Base-by-base conservation (phyloP, 2,888 invertebrate genomes). In the Hanleya hanleyi region DNA sequence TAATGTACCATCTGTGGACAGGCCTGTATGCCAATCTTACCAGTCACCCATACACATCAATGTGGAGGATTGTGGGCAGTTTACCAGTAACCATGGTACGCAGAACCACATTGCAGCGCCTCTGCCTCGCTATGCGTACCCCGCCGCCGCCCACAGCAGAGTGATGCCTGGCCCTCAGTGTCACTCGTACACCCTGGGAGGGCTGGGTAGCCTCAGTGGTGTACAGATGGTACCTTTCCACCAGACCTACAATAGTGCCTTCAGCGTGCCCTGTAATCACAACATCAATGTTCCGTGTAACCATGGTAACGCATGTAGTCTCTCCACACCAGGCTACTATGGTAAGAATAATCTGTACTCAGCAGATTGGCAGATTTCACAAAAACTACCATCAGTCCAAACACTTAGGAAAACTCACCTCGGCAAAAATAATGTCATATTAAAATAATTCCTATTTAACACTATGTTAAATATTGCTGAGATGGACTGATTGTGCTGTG, bases 181-280 rank as follows among this genome's bases (percentile, higher is more conserved):
- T 72, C 83, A 84, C 76, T 77, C 83, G 12, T 83, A 78, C 72
- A 78, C 81, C 6, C 75, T 85, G 26, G 77, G 81, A 37, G 80
- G 83, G 0, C 75, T 85, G 2, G 82, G 83, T 15, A 79, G 81
- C 73, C 62, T 82, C 15, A 75, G 72, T 50, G 79, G 74, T 70
- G 47, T 83, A 61, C 73, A 78, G 65, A 67, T 77, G 67, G 65
- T 78, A 57, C 77, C 80, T 15, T 83, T 80, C 22, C 77, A 70
- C 26, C 81, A 81, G 61, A 68, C 81, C 15, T 83, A 80, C 77
- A 72, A 83, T 67, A 78, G 78, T 69, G 80, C 84, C 15, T 86
- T 84, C 75, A 77, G 81, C 49, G 81, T 85, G 26, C 79, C 83
- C 1, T 83, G 80, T 15, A 74, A 70, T 77, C 81, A 75, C 74